A percentile compares a stretch with the other conserved stretches of the same genome.
Conservation (phyloP, 2,113 vertebrate genomes). For the Pseudopipra pipra region DNA sequence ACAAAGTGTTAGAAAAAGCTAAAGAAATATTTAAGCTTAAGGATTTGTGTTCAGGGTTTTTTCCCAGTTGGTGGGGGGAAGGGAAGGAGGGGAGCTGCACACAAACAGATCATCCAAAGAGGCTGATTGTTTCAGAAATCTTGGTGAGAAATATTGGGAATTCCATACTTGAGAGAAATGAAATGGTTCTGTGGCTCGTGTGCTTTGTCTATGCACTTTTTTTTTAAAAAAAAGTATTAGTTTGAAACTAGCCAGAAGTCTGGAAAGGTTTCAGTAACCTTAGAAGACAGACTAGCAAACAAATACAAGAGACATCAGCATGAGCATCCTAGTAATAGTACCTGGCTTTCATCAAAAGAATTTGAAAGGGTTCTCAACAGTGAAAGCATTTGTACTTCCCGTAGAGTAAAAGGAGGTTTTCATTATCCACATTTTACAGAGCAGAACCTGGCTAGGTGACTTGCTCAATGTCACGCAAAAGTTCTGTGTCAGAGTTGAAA, state of each 20-base stretch:
- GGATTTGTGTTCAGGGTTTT: not conserved
- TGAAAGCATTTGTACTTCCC: not conserved
- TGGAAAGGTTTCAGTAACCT: slow-evolving; percentile 36
- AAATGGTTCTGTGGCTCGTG: not conserved
- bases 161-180: not conserved
- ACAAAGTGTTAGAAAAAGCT: not conserved
- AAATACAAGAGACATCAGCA: slow-evolving; percentile 13
- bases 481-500: not conserved
- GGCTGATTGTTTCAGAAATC: not conserved
- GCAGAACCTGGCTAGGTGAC: not conserved
- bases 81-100: not conserved
- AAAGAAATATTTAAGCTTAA: slow-evolving; percentile 30
- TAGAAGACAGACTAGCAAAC: not conserved
- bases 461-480: not conserved
- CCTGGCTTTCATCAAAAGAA: slow-evolving; percentile 39
- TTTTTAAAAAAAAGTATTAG: not conserved
- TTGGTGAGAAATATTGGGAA: not conserved
- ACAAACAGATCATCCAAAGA: not conserved
- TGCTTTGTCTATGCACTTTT: not conserved
- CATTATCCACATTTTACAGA: not conserved
- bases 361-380: slow-evolving; percentile 3
- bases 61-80: not conserved
- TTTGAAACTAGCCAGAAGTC: slow-evolving; percentile 35
- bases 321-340: slow-evolving; percentile 14
- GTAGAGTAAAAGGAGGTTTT: slow-evolving; percentile 9